phyloP scores from a whole-genome alignment of 2,797 vertebrate genomes.

The Oreortyx pictus region DNA sequence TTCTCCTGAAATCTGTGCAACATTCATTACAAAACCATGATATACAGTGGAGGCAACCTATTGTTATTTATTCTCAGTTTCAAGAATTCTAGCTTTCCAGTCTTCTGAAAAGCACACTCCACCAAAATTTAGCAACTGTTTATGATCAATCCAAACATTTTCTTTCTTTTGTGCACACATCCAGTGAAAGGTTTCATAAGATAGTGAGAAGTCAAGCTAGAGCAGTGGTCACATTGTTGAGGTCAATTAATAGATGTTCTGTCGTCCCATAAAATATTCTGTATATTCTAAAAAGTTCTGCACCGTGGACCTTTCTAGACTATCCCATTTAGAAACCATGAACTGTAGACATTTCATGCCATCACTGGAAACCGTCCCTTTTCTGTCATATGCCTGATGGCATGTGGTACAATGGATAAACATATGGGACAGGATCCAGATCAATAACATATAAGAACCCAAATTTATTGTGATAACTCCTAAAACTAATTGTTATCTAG shows the following conservation, averaged over 20 bases:
- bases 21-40: background rate
- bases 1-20: background rate
- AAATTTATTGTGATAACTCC: background rate
- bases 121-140: background rate
- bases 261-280: background rate
- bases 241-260: background rate
- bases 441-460: background rate
- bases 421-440: background rate
- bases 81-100: background rate
- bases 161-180: background rate
- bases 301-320: background rate
- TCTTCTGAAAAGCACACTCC: background rate
- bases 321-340: background rate
- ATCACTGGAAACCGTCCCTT: background rate
- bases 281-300: background rate
- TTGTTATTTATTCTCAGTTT: background rate
- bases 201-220: background rate
- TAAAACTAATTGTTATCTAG: background rate
- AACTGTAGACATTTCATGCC: background rate
- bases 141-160: background rate
- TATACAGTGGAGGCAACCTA: background rate
- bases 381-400: background rate
- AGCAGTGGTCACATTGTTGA: background rate
- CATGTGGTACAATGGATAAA: background rate
- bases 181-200: background rate